Conservation (phyloP, 2,797 vertebrate species). For the Pitangus sulphuratus region DNA sequence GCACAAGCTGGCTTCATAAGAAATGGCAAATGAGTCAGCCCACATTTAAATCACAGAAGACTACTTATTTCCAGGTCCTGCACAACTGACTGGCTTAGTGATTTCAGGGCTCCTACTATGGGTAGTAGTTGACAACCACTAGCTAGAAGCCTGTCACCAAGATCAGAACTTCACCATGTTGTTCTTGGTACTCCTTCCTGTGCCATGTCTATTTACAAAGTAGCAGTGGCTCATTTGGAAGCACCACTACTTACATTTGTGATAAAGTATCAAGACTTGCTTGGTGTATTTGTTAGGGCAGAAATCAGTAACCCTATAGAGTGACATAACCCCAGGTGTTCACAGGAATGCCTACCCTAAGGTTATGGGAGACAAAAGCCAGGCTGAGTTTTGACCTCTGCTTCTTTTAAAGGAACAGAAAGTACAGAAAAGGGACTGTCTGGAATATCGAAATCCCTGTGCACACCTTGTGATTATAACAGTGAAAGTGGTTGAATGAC, state of each 20-base stretch:
- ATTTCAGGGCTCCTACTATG: not conserved
- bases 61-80: not conserved
- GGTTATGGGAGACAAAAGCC: not conserved
- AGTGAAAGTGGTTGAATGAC: not conserved
- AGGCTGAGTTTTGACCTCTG: not conserved
- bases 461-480: not conserved
- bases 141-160: not conserved
- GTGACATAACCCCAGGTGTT: not conserved
- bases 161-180: rapidly evolving
- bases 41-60: not conserved
- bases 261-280: not conserved
- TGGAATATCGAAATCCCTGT: not conserved
- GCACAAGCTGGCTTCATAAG: not conserved
- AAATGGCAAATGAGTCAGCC: not conserved
- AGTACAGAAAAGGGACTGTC: not conserved
- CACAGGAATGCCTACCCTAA: not conserved
- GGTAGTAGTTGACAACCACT: not conserved
- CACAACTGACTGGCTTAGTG: not conserved
- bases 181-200: not conserved
- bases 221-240: not conserved
- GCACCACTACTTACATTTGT: not conserved
- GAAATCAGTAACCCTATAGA: not conserved
- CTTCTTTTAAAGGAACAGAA: not conserved
- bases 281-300: not conserved
- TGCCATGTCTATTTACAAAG: not conserved